Evolutionary conservation across 2,797 vertebrate genomes (phyloP), one percentile per base, ranked within the genome.

Genomic region (Nyctibius grandis): DNA sequence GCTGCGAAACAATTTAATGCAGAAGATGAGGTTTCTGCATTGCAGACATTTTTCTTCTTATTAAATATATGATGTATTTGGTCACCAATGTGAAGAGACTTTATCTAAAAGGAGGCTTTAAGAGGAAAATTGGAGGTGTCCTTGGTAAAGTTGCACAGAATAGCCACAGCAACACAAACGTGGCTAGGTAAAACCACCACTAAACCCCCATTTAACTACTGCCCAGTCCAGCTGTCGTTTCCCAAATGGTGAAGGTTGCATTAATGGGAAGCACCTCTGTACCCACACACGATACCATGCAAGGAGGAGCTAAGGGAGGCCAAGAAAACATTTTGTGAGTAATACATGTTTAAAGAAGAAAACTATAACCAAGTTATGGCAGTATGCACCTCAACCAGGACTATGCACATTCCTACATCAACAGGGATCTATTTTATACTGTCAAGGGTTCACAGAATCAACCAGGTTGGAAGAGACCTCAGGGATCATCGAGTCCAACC

Each of bases 21-120:
- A 15, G 47, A 65, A 89, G 76, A 64, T 65, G 26, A 61, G 47
- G 74, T 53, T 85, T 94, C 91, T 95, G 85, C 94, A 96, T 38
- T 89, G 91, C 88, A 91, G 88, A 53, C 77, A 33, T 91, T 96
- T 91, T 91, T 67, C 72, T 73, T 84, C 26, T 84, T 76, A 79
- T 91, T 76, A 91, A 93, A 94, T 29, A 45, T n/a, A 74, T 19
- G 7, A 47, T n/a, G 47, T 20, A 56, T 76, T 28, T 86, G 67
- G 80, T 28, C 59, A 70, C 18, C 42, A 28, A 1, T 34, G 40
- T 29, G 44, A 48, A 67, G 21, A 79, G 54, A 45, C 34, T 82
- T 63, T 21, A 8, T 31, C 11, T 12, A 87, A 90, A 78, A 76
- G 45, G 47, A 72, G 22, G 36, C 47, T 88, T 47, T 7, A 19